Conservation (phyloP, 2,888 invertebrate species). For the Cataglyphis cursor region DNA sequence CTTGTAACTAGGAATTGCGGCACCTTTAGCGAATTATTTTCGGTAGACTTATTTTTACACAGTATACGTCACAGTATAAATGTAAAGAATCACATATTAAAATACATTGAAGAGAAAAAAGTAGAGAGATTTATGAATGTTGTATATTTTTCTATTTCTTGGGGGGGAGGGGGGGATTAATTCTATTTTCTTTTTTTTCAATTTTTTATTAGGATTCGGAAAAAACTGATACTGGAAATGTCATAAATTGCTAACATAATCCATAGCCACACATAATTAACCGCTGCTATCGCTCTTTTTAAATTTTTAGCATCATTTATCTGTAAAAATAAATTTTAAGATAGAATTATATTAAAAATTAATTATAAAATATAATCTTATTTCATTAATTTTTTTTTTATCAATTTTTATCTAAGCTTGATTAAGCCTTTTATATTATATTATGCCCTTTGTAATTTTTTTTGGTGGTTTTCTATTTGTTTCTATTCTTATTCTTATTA, state of each 20-base stretch:
- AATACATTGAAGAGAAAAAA: not conserved
- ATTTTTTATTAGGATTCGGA: no score
- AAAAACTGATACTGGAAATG: not conserved
- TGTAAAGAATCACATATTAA: not conserved
- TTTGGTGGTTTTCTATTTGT: not conserved
- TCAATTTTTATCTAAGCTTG: not conserved
- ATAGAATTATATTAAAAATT: constrained; percentile 19
- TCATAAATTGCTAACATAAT: not conserved
- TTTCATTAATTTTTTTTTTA: not conserved
- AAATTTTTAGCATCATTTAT: not conserved
- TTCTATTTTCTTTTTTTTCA: not conserved
- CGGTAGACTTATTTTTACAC: not conserved
- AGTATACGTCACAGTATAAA: not conserved
- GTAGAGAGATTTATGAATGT: not conserved
- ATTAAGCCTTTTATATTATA: not conserved
- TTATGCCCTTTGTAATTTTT: not conserved
- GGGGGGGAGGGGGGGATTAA: no score
- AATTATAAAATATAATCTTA: constrained; percentile 3
- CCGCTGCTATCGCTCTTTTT: not conserved
- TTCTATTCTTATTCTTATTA: not conserved
- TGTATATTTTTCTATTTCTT: not conserved
- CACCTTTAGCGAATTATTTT: not conserved
- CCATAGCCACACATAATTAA: not conserved
- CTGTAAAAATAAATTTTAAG: not conserved
- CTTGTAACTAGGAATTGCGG: constrained; percentile 21